Conservation (phyloP, 1,140 invertebrate species). For the Ditylenchus dipsaci region DNA sequence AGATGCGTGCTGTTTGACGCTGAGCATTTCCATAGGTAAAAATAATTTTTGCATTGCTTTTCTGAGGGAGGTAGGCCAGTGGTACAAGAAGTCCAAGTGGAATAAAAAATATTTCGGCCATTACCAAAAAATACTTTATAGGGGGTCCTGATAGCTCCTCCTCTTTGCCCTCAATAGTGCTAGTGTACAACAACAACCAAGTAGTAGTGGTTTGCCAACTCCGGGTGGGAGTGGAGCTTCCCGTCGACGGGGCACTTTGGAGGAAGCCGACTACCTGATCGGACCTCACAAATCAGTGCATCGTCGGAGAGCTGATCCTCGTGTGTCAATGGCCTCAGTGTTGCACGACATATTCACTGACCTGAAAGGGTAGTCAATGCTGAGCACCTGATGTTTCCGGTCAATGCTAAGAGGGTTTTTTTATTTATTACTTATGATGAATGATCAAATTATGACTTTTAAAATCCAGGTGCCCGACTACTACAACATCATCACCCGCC, state of each 20-base stretch:
- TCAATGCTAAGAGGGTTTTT: conserved; percentile 75
- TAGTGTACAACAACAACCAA: not conserved
- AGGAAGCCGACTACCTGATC: conserved; percentile 67
- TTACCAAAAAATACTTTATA: too few relatives aligned
- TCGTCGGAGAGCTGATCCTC: conserved; percentile 86
- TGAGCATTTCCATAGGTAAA: too few relatives aligned
- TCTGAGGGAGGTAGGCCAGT: too few relatives aligned
- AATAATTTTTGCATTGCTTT: too few relatives aligned
- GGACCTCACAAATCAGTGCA: conserved; percentile 71
- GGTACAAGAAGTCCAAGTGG: too few relatives aligned
- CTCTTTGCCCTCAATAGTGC: not conserved
- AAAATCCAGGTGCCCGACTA: conserved; percentile 63
- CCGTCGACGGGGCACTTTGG: conserved; percentile 47
- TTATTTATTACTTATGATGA: not conserved
- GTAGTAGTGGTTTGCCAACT: not conserved
- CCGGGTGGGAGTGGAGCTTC: not conserved
- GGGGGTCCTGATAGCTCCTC: not conserved
- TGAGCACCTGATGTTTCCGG: conserved; percentile 84
- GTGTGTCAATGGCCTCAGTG: conserved; percentile 86
- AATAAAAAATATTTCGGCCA: too few relatives aligned
- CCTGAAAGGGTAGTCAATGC: conserved; percentile 83
- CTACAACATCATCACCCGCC: conserved; percentile 79
- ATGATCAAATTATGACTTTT: not conserved
- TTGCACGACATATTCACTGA: conserved; percentile 88
- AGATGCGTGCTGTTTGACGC: too few relatives aligned